These are phyloP conservation scores for Oreortyx pictus DNA, from an alignment of 2,797 vertebrate species.

Conservation along the genomic window DNA sequence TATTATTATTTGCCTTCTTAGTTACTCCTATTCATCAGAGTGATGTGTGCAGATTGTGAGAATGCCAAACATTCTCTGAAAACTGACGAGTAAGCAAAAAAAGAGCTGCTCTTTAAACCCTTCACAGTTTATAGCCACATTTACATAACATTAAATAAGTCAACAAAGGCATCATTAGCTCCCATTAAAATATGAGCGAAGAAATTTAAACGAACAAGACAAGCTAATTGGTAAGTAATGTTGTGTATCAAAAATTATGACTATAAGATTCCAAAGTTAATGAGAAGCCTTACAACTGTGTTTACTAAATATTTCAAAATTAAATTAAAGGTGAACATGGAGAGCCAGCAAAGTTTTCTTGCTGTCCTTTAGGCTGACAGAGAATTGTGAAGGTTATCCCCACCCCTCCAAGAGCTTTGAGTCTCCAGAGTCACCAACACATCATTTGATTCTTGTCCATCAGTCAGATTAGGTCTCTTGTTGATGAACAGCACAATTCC, in stretches of 20 bases:
- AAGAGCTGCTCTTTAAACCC: conserved; percentile 79
- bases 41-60: conserved; percentile 75
- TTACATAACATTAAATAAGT: conserved; percentile 89
- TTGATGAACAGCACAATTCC: background rate
- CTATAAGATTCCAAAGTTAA: conserved; percentile 93
- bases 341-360: conserved; percentile 68
- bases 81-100: conserved; percentile 83
- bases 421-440: background rate
- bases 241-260: conserved; percentile 97
- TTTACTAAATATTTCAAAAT: conserved; percentile 92
- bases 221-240: conserved; percentile 99
- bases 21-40: conserved; percentile 66
- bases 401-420: background rate
- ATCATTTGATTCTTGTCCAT: background rate
- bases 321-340: conserved; percentile 80
- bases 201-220: conserved; percentile 94
- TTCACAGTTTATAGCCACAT: conserved; percentile 86
- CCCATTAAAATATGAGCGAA: conserved; percentile 96
- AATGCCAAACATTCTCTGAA: conserved; percentile 71
- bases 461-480: background rate
- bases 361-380: background rate
- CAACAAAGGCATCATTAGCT: conserved; percentile 98
- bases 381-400: background rate
- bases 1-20: conserved; percentile 70
- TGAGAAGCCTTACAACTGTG: conserved; percentile 91